Evolutionary conservation across 2,888 invertebrate genomes (phyloP), one percentile per base, ranked within the genome.

Genomic region (Gastrophysa polygoni): DNA sequence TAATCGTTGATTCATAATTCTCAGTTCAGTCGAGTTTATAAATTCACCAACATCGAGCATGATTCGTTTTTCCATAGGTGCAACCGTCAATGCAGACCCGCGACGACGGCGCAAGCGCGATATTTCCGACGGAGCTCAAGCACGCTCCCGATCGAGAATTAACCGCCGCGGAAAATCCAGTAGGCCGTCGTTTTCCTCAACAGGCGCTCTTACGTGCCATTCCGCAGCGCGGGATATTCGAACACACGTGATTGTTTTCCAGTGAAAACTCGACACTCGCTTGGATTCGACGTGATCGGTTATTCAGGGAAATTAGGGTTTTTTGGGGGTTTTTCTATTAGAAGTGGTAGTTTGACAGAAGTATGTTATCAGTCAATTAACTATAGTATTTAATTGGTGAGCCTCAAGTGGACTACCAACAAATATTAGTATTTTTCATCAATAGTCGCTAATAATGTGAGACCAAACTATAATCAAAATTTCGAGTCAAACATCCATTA

Each of bases 161-260:
- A 44, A 52, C 58, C 24, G 44, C 57, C 38, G 57, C 48, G 59
- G 46, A 59, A 61, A 63, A 60, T 51, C 64, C 67, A 67, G 67
- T 67, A 56, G 58, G 64, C 61, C 61, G 59, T 44, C 57, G 67
- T 59, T 64, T 67, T 62, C 51, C 64, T 59, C 50, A 46, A 57
- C 43, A 59, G 48, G 50, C 67, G 63, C 58, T 64, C 56, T 55
- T 43, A 50, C 46, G 47, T 24, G 21, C 48, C n/a, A n/a, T n/a
- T 47, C 55, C 55, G 46, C 57, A 43, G 28, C 55, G 58, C 58
- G 61, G 57, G 52, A 58, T 55, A 63, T 18, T 38, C 28, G 46
- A 63, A 59, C 62, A 64, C 67, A 64, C 57, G 67, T 61, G 7
- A 11, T 43, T 20, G 4, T 17, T n/a, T 54, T 17, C 24, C 18